Evolutionary conservation across 1,140 invertebrate species (phyloP), one percentile per base, ranked within the genome.

Genomic region (Danaus plexippus): DNA sequence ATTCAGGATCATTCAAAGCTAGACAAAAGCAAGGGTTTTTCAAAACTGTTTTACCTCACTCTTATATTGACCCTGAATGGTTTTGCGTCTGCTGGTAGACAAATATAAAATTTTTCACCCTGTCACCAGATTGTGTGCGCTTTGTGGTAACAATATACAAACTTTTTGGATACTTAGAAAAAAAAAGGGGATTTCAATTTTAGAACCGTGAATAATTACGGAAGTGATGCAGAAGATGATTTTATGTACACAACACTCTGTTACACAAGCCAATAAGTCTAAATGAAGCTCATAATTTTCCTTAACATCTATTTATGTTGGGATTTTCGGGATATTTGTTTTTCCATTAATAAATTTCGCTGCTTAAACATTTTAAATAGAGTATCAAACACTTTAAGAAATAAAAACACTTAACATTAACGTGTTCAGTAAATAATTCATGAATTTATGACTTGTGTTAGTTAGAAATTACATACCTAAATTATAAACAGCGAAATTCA

Each of bases 281-380:
- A 86, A 83, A 84, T 61, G 70, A 86, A 86, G 83, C 83, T 86
- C 83, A 83, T 86, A 75, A 66, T 83, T 85, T 85, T 80, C 81
- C 80, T 84, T 83, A 86, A 77, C 57, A 75, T 64, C 80, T 86
- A 85, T 80, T 70, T 73, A 73, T 67, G 66, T 72, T 72, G 67
- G 61, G 73, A 66, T 66, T 52, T 56, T 12, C 32, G 40, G 22
- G 5, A 32, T 32, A 32, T 7, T 32, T 32, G 22, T 32, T 32
- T 32, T 32, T 32, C 22, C 22, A 32, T 32, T 32, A 2, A 32
- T 32, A 32, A 32, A 32, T 32, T 32, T 32, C 5, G 22, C 22
- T 32, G 22, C 22, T 32, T 0, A 32, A 32, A 32, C 2, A 32
- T 32, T 32, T 32, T 6, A 32, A 32, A 32, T 32, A 32, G 22